A percentile compares a stretch with the other conserved stretches of the same genome.
Conservation (phyloP, 2,888 invertebrate genomes). For the Cosmia pyralina region DNA sequence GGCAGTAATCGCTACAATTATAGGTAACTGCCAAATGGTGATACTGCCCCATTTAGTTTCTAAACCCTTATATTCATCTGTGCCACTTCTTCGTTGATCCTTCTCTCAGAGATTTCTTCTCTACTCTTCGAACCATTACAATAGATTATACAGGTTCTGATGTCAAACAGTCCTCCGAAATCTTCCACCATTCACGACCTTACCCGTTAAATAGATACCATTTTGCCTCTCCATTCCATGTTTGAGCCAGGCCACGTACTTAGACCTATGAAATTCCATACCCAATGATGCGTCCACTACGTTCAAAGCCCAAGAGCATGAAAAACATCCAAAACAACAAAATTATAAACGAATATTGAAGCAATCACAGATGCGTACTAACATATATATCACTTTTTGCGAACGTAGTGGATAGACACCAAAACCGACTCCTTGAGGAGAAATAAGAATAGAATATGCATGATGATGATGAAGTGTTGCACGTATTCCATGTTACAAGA, state of each 20-base stretch:
- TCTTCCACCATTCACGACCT: not conserved
- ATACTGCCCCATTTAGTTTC: not conserved
- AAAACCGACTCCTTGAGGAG: slow-evolving; percentile 8
- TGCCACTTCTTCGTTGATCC: not conserved
- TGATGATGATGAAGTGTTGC: slow-evolving; percentile 40
- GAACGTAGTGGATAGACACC: slow-evolving; percentile 39
- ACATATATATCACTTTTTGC: not conserved
- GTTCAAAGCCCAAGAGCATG: slow-evolving; percentile 4
- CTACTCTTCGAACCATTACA: not conserved
- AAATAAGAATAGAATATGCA: slow-evolving; percentile 38
- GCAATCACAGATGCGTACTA: not conserved
- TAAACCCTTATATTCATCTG: slow-evolving; percentile 2
- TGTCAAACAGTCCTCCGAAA: not conserved
- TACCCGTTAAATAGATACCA: not conserved
- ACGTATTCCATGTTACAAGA: slow-evolving; percentile 33
- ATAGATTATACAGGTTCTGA: not conserved
- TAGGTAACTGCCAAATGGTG: not conserved
- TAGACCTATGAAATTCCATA: not conserved
- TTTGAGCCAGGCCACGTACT: slow-evolving; percentile 7
- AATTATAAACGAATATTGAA: not conserved
- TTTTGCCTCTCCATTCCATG: slow-evolving; percentile 1
- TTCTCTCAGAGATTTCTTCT: not conserved
- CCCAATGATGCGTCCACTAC: slow-evolving; percentile 34
- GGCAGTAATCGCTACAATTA: not conserved
- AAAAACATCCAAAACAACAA: slow-evolving; percentile 9